Evolutionary conservation across 2,113 vertebrate species (phyloP), one percentile per base, ranked within the genome.

Genomic region (Tenrec ecaudatus): DNA sequence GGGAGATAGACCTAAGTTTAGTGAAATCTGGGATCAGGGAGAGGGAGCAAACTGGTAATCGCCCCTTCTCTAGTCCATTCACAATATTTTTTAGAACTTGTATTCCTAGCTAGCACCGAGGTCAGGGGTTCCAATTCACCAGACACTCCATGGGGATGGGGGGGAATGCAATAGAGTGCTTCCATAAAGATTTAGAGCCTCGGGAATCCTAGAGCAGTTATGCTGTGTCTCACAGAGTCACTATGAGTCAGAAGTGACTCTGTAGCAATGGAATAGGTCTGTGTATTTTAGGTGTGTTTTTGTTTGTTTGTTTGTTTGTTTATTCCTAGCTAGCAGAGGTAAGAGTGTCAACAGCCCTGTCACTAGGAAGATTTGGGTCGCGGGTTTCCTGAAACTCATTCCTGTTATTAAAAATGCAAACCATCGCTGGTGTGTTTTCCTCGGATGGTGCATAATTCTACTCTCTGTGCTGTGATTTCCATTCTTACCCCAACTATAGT

Each of bases 401-500:
- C 86, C 77, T 71, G n/a, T 23, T 40, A 57, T 78, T 92, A 79
- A 66, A 89, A 95, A 85, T 89, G 75, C 22, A 90, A 80, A 73
- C 38, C 11, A 3, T 75, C 64, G 19, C 31, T 86, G 64, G 38
- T 15, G 1, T 11, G 85, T 81, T 40, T 19, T 47, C 31, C 31
- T 92, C 14, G 68, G 23, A 23, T 66, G 29, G 20, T 25, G 17
- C 53, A 16, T 64, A 76, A 29, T 83, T 95, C 82, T 82, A 2
- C 62, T 77, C 66, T 53, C 27, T 69, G 31, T 58, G 15, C 82
- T 91, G 8, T 43, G n/a, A 75, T 82, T 91, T 82, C n/a, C 76
- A 93, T 88, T 75, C 85, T 91, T 93, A 87, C 76, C 88, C 80
- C 79, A 73, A 85, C 79, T 66, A 23, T 82, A 25, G 87, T 91